Conservation (phyloP, 2,888 invertebrate species). For the Elegia similella region DNA sequence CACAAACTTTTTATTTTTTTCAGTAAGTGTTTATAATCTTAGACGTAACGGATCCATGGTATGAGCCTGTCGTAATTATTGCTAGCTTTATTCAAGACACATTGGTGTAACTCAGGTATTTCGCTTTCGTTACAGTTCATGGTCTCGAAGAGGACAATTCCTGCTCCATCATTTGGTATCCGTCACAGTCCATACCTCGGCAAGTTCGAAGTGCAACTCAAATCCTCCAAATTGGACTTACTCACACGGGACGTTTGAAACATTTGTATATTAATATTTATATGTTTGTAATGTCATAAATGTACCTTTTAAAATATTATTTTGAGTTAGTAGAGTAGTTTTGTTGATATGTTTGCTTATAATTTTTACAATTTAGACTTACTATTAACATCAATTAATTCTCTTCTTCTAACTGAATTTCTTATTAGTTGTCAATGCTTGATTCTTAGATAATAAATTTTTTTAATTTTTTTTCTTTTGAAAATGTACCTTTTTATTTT, state of each 20-base stretch:
- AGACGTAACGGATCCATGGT: too few species aligned
- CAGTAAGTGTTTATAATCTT: too few species aligned
- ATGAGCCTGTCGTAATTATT: too few species aligned
- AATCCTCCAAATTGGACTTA: conserved; percentile 47
- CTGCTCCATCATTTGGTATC: conserved; percentile 64
- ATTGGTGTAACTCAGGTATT: not conserved
- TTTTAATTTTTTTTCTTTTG: too few species aligned
- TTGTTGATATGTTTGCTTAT: conserved; percentile 2
- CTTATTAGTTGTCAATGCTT: not conserved
- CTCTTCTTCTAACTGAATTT: not conserved
- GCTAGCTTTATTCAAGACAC: too few species aligned
- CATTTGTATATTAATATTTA: not conserved
- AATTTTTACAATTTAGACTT: not conserved
- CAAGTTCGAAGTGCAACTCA: conserved; percentile 41
- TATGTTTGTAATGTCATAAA: not conserved
- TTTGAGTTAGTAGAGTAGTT: too few species aligned
- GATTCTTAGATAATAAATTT: not conserved
- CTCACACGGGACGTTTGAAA: conserved; percentile 20
- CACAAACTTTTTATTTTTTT: too few species aligned
- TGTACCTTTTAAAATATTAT: not conserved
- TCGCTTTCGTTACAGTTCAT: conserved; percentile 47
- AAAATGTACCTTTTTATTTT: not conserved
- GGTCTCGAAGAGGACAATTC: conserved; percentile 43
- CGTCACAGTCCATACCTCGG: conserved; percentile 55
- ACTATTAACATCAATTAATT: not conserved